Conservation (phyloP, 2,113 vertebrate genomes). For the Aegithalos caudatus region DNA sequence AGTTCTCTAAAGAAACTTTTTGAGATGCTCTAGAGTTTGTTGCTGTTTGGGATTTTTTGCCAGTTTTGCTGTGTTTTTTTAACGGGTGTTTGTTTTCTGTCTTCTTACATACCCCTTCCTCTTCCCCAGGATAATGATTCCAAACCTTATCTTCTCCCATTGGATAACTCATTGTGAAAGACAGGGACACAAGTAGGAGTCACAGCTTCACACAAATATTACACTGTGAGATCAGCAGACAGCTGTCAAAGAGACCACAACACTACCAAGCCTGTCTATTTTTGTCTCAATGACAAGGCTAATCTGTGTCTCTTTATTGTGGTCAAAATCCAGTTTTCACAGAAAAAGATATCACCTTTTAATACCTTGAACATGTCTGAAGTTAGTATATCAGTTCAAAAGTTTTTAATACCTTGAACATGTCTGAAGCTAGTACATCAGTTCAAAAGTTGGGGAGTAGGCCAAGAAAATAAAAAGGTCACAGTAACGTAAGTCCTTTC, state of each 20-base stretch:
- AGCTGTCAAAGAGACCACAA: background rate
- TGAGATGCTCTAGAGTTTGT: background rate
- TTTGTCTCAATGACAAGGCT: background rate
- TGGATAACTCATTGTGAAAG: background rate
- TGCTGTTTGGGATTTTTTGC: background rate
- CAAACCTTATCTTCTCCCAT: background rate
- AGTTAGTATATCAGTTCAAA: background rate
- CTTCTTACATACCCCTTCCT: background rate
- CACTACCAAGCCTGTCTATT: background rate
- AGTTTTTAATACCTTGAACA: background rate
- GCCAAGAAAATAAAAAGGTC: background rate
- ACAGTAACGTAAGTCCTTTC: background rate
- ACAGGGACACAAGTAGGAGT: background rate
- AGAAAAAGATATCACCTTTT: background rate
- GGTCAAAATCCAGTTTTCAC: background rate
- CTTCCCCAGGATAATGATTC: background rate
- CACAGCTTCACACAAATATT: background rate
- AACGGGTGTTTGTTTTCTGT: background rate
- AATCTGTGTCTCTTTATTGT: background rate
- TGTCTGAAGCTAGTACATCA: background rate
- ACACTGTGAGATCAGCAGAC: background rate
- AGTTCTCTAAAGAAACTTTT: background rate
- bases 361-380: background rate
- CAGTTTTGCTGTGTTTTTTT: background rate
- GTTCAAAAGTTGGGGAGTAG: background rate